Evolutionary conservation across 2,888 invertebrate species (phyloP).

Genomic region (Chymomyza procnemis): DNA sequence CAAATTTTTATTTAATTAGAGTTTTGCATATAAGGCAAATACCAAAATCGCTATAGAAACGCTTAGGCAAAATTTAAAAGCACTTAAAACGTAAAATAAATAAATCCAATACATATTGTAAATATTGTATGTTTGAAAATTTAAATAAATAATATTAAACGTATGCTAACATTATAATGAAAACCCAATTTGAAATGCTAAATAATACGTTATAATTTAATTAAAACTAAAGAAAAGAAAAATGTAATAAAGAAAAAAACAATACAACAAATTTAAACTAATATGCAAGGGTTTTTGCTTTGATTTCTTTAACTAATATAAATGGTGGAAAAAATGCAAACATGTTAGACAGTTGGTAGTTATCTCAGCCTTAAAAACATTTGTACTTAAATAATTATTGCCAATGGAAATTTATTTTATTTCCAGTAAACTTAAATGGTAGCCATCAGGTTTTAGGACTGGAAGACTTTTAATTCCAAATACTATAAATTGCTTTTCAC

Average conservation of each 20-base stretch:
- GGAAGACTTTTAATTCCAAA: no score
- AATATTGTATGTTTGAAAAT: constrained; percentile 56
- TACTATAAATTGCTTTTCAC: no score
- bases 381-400: no score
- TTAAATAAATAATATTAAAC: background rate
- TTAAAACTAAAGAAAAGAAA: background rate
- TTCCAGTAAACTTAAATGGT: no score
- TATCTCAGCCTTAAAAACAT: no score
- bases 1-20: background rate
- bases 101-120: constrained; percentile 58
- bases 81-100: background rate
- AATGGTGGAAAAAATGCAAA: no score
- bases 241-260: background rate
- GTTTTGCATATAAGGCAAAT: constrained; percentile 11
- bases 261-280: background rate
- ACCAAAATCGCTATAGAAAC: constrained; percentile 15
- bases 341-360: no score
- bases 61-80: background rate
- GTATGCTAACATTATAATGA: background rate
- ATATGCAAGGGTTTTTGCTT: background rate
- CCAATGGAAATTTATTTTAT: no score
- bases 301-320: no score
- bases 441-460: no score
- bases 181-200: background rate
- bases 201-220: background rate